Evolutionary conservation across 2,888 invertebrate species (phyloP).

Genomic region (Alentia gelatinosa): DNA sequence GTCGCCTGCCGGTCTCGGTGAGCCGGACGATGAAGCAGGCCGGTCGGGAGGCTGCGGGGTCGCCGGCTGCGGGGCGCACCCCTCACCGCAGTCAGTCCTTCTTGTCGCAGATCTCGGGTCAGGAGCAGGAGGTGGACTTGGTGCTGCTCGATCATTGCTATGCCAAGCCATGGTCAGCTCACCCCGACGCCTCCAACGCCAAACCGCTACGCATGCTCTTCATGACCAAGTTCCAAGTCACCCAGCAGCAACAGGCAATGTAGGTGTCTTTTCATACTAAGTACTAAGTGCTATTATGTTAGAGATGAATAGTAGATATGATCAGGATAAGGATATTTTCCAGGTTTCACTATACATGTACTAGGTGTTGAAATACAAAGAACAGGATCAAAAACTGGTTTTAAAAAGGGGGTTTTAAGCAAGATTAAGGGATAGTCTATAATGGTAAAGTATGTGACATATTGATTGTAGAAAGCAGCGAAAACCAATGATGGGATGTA

Average conservation of each 20-base stretch:
- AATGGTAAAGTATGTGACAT: no score
- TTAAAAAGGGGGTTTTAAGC: no score
- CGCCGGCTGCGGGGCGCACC: background rate
- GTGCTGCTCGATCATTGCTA: constrained; percentile 86
- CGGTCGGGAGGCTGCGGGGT: background rate
- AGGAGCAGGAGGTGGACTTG: constrained; percentile 59
- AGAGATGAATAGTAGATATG: no score
- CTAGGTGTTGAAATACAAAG: no score
- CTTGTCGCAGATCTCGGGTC: constrained; percentile 48
- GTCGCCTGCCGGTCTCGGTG: background rate
- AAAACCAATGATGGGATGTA: no score
- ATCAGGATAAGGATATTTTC: no score
- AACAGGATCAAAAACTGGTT: no score
- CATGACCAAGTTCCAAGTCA: constrained; percentile 78
- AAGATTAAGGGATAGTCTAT: no score
- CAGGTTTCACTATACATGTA: no score
- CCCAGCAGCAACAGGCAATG: constrained; percentile 14
- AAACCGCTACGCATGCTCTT: constrained; percentile 82
- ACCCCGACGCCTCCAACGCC: constrained; percentile 85
- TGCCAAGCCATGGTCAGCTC: constrained; percentile 87
- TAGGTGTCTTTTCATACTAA: background rate
- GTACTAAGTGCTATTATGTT: background rate
- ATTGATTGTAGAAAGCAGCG: no score
- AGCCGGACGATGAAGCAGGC: background rate
- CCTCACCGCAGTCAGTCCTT: constrained; percentile 43